Conservation (phyloP, 2,113 vertebrate genomes). For the Megaptera novaeangliae region DNA sequence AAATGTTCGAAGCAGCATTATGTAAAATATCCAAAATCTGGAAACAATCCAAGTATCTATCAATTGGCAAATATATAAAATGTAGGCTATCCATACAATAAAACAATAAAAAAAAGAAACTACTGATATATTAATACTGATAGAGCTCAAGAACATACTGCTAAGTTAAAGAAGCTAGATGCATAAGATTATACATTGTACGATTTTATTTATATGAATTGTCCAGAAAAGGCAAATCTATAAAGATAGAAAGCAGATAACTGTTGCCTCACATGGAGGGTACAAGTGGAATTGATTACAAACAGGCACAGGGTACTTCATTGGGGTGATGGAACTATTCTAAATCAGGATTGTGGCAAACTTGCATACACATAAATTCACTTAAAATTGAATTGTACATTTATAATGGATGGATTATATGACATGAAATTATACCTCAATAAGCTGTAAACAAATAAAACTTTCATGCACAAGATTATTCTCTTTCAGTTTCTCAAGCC, state of each 20-base stretch:
- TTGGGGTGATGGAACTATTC: rapidly evolving
- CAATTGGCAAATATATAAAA: background rate
- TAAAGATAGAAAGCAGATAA: background rate
- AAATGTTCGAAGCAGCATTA: background rate
- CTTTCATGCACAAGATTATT: background rate
- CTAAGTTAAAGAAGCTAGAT: background rate
- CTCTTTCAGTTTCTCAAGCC: background rate
- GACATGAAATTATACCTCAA: background rate
- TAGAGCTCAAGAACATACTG: background rate
- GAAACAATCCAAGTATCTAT: background rate
- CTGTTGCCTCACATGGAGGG: background rate
- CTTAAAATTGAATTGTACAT: background rate
- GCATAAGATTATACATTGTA: background rate
- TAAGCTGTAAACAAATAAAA: background rate
- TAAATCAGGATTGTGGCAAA: background rate
- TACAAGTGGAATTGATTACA: background rate
- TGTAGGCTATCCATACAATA: too few species aligned
- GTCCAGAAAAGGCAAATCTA: background rate
- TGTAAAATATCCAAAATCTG: background rate
- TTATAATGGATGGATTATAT: background rate
- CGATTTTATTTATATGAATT: background rate
- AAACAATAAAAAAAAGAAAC: background rate
- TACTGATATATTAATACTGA: too few species aligned
- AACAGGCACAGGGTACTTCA: rapidly evolving
- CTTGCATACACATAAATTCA: background rate